phyloP scores from a whole-genome alignment of 2,888 invertebrate genomes.

The Heliconius aoede region DNA sequence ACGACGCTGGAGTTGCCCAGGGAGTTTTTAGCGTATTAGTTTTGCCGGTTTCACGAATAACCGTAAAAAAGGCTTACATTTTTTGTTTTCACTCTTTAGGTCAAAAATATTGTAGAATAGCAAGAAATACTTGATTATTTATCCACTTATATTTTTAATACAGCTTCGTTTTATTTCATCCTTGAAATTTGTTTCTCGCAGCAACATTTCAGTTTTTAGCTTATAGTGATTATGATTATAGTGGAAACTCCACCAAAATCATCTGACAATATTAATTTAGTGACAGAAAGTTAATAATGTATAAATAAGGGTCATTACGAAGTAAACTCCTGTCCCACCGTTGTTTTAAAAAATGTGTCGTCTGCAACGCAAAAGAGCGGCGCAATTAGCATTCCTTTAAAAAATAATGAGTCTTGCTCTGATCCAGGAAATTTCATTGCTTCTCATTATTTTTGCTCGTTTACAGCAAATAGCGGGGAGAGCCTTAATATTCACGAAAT shows the following conservation, averaged over 20 bases:
- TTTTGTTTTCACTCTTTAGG: conserved; percentile 31
- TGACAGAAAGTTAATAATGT: conserved; percentile 30
- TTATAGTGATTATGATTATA: not conserved
- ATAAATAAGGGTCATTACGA: conserved; percentile 46
- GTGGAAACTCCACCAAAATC: not conserved
- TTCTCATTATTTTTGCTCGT: conserved; percentile 41
- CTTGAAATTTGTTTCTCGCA: not conserved
- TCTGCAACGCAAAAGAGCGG: conserved; percentile 50
- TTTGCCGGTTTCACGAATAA: conserved; percentile 43
- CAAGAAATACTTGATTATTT: conserved; percentile 7
- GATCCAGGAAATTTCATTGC: conserved; percentile 45
- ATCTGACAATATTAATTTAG: conserved; percentile 24
- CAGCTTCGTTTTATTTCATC: not conserved
- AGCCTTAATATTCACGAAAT: conserved; percentile 26
- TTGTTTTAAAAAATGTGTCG: conserved; percentile 47
- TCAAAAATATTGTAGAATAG: conserved; percentile 19
- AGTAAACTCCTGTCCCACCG: conserved; percentile 43
- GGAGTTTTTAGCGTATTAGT: conserved; percentile 49
- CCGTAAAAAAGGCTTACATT: conserved; percentile 48
- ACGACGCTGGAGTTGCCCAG: conserved; percentile 42
- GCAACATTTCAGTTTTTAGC: conserved; percentile 2
- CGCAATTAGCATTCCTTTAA: conserved; percentile 48
- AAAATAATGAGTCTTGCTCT: conserved; percentile 48
- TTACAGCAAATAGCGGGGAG: conserved; percentile 30
- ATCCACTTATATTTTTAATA: conserved; percentile 16